Evolutionary conservation across 2,888 invertebrate genomes (phyloP).

Genomic region (Tuta absoluta): DNA sequence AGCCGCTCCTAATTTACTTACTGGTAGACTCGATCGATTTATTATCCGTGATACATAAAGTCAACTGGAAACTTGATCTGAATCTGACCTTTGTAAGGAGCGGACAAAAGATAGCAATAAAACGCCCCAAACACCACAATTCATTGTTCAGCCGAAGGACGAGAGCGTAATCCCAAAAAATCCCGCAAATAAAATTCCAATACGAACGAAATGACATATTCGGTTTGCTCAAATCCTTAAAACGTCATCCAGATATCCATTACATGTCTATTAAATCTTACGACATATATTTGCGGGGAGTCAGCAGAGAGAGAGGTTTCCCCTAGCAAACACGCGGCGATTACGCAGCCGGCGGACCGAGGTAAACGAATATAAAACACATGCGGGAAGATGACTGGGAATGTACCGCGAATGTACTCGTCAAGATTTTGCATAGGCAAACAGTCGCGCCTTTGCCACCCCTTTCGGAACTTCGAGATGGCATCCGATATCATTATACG

Average conservation of each 20-base stretch:
- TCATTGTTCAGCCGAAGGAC: slow-evolving; percentile 46
- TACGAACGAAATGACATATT: slow-evolving; percentile 79
- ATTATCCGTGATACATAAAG: not conserved
- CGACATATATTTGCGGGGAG: slow-evolving; percentile 81
- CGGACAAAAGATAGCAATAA: slow-evolving; percentile 35
- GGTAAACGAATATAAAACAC: slow-evolving; percentile 81
- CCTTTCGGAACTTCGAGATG: slow-evolving; percentile 42
- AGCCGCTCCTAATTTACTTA: not conserved
- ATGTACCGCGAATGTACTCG: slow-evolving; percentile 75
- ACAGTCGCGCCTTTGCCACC: slow-evolving; percentile 58
- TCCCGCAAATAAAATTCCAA: slow-evolving; percentile 79
- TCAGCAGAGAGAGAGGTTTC: slow-evolving; percentile 62
- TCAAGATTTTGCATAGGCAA: slow-evolving; percentile 80
- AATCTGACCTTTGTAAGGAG: not conserved
- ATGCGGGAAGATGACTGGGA: slow-evolving; percentile 79
- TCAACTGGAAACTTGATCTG: not conserved
- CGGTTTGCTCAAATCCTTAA: slow-evolving; percentile 82
- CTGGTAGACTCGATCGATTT: not conserved
- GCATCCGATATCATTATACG: slow-evolving; percentile 15
- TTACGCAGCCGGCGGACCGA: slow-evolving; percentile 76
- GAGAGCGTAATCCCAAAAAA: slow-evolving; percentile 72
- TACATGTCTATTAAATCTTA: slow-evolving; percentile 82
- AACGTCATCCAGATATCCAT: slow-evolving; percentile 82
- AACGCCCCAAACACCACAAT: slow-evolving; percentile 12
- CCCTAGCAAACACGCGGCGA: slow-evolving; percentile 80